Conservation (phyloP, 2,113 vertebrate species). For the Boleophthalmus pectinirostris region DNA sequence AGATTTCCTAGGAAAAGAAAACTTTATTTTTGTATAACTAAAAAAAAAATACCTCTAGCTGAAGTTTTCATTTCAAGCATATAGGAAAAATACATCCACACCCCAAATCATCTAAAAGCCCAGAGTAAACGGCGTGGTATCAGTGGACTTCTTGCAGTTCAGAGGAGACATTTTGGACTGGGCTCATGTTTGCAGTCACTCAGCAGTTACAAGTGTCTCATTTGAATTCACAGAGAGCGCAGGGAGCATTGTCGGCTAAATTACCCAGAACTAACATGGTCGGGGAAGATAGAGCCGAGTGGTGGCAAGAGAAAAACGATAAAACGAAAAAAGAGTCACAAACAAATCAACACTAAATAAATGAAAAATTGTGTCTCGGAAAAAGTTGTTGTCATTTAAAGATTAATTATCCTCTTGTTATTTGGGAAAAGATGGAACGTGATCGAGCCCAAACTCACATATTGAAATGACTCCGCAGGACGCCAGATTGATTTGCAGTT, state of each 20-base stretch:
- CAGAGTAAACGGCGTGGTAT: constrained; percentile 17
- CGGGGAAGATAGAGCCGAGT: constrained; percentile 19
- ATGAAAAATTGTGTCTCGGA: constrained; percentile 11
- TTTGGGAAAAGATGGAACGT: constrained; percentile 3
- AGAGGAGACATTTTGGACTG: constrained; percentile 32
- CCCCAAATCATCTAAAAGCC: background rate
- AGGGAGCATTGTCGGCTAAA: constrained; percentile 38
- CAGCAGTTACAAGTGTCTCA: constrained; percentile 37
- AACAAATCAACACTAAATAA: constrained; percentile 14
- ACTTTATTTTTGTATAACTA: no score
- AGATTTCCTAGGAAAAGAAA: no score
- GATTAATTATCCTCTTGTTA: constrained; percentile 5
- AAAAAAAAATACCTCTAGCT: background rate
- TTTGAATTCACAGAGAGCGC: constrained; percentile 38
- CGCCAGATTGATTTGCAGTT: background rate
- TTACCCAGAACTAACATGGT: constrained; percentile 34
- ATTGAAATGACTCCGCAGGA: background rate
- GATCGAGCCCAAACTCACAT: constrained; percentile 2
- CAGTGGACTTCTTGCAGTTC: background rate
- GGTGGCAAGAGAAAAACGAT: constrained; percentile 9
- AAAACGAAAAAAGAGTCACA: constrained; percentile 14
- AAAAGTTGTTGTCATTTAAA: constrained; percentile 10
- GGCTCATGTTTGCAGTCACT: constrained; percentile 39
- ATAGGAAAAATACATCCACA: constrained; percentile 24
- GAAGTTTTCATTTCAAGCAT: background rate